Evolutionary conservation across 2,797 vertebrate genomes (phyloP).

Genomic region (Darevskia nairensis): DNA sequence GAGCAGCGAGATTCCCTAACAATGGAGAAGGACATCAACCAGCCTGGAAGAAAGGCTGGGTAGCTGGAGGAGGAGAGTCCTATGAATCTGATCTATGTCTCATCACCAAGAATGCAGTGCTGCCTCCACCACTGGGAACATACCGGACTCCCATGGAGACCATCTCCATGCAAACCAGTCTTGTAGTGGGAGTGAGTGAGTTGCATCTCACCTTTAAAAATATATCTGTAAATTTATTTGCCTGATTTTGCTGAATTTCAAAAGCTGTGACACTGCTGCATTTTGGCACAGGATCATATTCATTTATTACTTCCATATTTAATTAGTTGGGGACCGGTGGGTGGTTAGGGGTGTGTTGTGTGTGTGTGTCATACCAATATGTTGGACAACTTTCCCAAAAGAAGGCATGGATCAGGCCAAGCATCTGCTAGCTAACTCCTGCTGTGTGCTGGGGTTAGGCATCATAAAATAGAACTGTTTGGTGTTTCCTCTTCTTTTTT

Average conservation of each 20-base stretch:
- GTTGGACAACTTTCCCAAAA: neutral
- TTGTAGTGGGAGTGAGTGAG: no score
- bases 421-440: neutral
- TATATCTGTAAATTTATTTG: no score
- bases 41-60: no score
- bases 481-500: neutral
- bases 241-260: neutral
- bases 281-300: constrained; percentile 2
- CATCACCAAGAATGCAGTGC: no score
- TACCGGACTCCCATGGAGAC: no score
- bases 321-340: neutral
- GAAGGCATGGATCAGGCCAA: neutral
- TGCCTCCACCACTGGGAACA: no score
- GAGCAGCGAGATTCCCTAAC: no score
- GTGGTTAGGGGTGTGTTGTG: neutral
- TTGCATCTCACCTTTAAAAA: no score
- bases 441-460: constrained; percentile 12
- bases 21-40: no score
- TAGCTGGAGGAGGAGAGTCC: no score
- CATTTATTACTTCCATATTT: neutral
- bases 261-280: accelerated
- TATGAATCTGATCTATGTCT: no score
- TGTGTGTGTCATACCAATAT: neutral
- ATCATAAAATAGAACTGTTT: constrained; percentile 26
- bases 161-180: no score